Evolutionary conservation across 1,140 invertebrate genomes (phyloP).

Genomic region (Sipha flava): DNA sequence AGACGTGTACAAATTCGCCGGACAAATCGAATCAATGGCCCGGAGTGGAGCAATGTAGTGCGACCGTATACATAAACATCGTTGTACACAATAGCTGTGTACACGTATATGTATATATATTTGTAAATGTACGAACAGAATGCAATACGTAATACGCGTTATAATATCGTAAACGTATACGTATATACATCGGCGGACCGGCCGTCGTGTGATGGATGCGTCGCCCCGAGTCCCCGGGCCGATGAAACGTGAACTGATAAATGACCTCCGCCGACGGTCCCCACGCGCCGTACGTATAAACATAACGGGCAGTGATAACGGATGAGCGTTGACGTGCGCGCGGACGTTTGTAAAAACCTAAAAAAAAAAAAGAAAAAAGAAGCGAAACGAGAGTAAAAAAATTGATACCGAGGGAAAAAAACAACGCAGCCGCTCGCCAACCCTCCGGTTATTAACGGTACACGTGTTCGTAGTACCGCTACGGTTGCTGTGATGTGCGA

Average conservation of each 20-base stretch:
- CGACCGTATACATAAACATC: neutral
- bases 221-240: neutral
- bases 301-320: constrained; percentile 3
- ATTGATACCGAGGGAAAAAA: neutral
- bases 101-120: neutral
- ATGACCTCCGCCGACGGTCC: neutral
- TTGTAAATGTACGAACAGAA: neutral
- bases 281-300: neutral
- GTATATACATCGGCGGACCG: neutral
- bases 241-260: constrained; percentile 29
- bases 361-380: neutral
- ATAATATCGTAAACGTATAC: neutral
- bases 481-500: neutral
- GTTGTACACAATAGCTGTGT: neutral
- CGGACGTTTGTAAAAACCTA: constrained; percentile 1
- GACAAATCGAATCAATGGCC: constrained; percentile 15
- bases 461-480: neutral
- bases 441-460: constrained; percentile 20
- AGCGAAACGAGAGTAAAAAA: neutral
- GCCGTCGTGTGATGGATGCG: neutral
- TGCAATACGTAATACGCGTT: too few species aligned
- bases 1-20: constrained; percentile 18
- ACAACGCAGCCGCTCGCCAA: neutral
- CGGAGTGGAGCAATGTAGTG: neutral
- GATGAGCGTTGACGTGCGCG: constrained; percentile 13